phyloP scores from a whole-genome alignment of 2,888 invertebrate genomes.

The Agriopis marginaria region DNA sequence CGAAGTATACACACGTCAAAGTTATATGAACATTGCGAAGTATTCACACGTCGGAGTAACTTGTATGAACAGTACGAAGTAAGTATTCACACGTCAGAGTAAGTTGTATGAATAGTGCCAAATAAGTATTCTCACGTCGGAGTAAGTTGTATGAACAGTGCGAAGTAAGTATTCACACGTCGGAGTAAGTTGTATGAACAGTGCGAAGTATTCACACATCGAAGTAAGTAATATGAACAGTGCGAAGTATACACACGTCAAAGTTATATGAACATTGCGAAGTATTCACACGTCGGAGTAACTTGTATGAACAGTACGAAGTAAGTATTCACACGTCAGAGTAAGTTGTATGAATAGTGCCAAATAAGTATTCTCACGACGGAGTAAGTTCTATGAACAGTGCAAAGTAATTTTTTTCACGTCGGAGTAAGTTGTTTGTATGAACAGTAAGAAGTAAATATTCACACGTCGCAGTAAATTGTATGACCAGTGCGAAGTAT shows the following conservation, averaged over 20 bases:
- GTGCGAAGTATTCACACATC: neutral
- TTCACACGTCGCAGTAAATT: too few relatives aligned
- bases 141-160: too few relatives aligned
- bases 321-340: conserved; percentile 6
- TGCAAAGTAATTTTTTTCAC: too few relatives aligned
- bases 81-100: conserved; percentile 7
- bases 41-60: too few relatives aligned
- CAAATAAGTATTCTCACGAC: conserved; percentile 78
- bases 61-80: conserved; percentile 91
- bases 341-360: neutral
- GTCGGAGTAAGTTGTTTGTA: neutral
- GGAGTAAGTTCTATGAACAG: neutral
- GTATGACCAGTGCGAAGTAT: too few relatives aligned
- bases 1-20: too few relatives aligned
- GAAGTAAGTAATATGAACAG: too few relatives aligned
- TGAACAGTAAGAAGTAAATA: neutral
- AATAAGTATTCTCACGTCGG: conserved; percentile 64
- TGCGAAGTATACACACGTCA: too few relatives aligned
- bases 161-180: too few relatives aligned
- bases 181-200: neutral
- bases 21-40: too few relatives aligned
- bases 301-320: conserved; percentile 80
- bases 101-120: conserved; percentile 62
- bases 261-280: too few relatives aligned
- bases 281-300: too few relatives aligned